Evolutionary conservation across 2,113 vertebrate genomes (phyloP), one percentile per base, ranked within the genome.

Genomic region (Struthio camelus): DNA sequence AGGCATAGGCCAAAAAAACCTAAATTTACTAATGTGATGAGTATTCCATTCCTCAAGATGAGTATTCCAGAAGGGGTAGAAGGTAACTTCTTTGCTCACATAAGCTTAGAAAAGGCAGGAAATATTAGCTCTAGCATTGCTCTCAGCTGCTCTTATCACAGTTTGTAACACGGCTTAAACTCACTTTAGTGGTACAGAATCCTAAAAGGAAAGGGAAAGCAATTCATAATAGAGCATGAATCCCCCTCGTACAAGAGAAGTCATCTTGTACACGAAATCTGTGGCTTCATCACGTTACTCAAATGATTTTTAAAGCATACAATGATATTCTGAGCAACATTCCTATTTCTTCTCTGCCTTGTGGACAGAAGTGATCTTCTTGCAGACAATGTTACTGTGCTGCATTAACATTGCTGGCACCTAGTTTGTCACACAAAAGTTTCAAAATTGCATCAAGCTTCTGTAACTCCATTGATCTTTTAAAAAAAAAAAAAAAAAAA

Each of bases 91-190:
- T 81, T 62, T 56, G 16, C 13, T 85, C n/a, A 48, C 11, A 2
- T 40, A 70, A 84, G 17, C 62, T 53, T 71, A 1, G 8, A 66
- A 87, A 79, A 77, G 9, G 14, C 38, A 76, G 17, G 51, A 95
- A 58, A 78, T n/a, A 91, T 4, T 15, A 84, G 32, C 22, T 73
- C 28, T 80, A 48, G 65, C 51, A 70, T 27, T 66, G 22, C 56
- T 64, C 34, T 56, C 16, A 87, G 32, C 30, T 76, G 70, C 28
- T 75, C 3, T 53, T 53, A 34, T 2, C 56, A 38, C 65, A 65
- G 9, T 20, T 46, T 22, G 6, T 53, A 86, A 56, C 14, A 69
- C 0, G 0, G 20, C n/a, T 87, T 75, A 42, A 24, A 40, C 24
- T 58, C 36, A 12, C 20, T 89, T 81, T 54, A n/a, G 30, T 38